Base-by-base conservation (phyloP, 1,140 invertebrate species). In the Drosophila lowei region DNA sequence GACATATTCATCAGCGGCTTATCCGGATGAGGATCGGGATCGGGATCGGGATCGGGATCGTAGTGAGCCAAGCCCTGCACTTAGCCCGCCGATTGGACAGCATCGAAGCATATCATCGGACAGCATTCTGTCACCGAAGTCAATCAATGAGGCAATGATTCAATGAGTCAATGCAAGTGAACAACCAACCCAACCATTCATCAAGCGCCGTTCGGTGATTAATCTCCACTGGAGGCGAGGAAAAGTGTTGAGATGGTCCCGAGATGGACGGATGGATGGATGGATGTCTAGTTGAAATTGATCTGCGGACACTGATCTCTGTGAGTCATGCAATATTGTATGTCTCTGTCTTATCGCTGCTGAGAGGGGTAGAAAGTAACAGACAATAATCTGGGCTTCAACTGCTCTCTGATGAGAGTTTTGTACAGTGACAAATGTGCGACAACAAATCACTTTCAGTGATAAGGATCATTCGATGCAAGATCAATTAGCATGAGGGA, bases 401-500 rank as follows among this genome's bases (percentile, higher is more conserved):
- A 60, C 46, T 48, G 44, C 30, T 60, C 30, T 57, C 16, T 53
- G 73, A 77, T 47, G 66, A 73, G 81, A 66, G 50, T 85, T 85
- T 85, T 85, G 81, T 81, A 71, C 78, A 66, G 28, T 81, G 83
- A 86, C 83, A 86, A 86, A 86, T 86, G 78, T 46, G 60, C 47
- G 77, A 61, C 83, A 78, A 88, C 83, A 88, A 88, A 86, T 86
- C 83, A 86, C 59, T 75, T 68, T 64, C 38, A 9, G 9, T 44
- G 77, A 86, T 86, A 53, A 55, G 28, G 34, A 81, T 86, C 81
- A 41, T 15, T 15, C 18, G 38, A 21, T 44, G 55, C 8, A n/a
- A 15, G 15, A 58, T 46, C 42, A 23, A 8, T 30, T 30, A 8
- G 28, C 1, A 8, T 30, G 28, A 8, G 7, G 7, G 2, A 2